Conservation (phyloP, 2,797 vertebrate genomes). For the Toxotes lorentzi region DNA sequence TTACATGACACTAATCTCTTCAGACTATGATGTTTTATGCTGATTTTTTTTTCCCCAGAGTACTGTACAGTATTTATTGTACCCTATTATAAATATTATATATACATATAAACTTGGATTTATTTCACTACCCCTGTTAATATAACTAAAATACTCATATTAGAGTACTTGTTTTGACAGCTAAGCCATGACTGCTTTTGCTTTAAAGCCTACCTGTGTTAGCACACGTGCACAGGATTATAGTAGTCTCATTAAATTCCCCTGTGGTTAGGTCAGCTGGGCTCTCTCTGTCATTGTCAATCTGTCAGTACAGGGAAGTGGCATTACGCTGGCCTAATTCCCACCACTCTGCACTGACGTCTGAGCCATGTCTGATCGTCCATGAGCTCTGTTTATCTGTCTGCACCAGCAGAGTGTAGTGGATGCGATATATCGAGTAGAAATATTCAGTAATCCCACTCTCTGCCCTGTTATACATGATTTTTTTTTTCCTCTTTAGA, state of each 20-base stretch:
- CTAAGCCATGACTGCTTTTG: slow-evolving; percentile 20
- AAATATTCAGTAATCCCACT: background rate
- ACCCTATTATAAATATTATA: background rate
- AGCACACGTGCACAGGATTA: slow-evolving; percentile 69
- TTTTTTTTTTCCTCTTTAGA: slow-evolving; percentile 79
- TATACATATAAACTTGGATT: background rate
- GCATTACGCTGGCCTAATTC: slow-evolving; percentile 77
- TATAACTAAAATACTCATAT: background rate
- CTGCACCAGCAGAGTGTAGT: slow-evolving; percentile 3
- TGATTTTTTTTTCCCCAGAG: background rate
- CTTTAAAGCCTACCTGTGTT: slow-evolving; percentile 56
- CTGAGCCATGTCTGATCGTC: slow-evolving; percentile 49
- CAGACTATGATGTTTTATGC: background rate
- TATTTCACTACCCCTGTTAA: slow-evolving; percentile 3
- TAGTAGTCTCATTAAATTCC: slow-evolving; percentile 74
- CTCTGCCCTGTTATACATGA: background rate
- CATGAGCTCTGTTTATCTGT: slow-evolving; percentile 53
- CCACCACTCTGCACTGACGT: slow-evolving; percentile 44
- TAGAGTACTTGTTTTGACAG: slow-evolving; percentile 20
- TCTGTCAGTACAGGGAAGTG: slow-evolving; percentile 71
- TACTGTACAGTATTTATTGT: background rate
- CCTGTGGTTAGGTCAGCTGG: slow-evolving; percentile 60
- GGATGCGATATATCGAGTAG: background rate
- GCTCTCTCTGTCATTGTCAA: slow-evolving; percentile 70
- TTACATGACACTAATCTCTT: background rate